Conservation (phyloP, 2,113 vertebrate species). For the Nansenia antarctica region DNA sequence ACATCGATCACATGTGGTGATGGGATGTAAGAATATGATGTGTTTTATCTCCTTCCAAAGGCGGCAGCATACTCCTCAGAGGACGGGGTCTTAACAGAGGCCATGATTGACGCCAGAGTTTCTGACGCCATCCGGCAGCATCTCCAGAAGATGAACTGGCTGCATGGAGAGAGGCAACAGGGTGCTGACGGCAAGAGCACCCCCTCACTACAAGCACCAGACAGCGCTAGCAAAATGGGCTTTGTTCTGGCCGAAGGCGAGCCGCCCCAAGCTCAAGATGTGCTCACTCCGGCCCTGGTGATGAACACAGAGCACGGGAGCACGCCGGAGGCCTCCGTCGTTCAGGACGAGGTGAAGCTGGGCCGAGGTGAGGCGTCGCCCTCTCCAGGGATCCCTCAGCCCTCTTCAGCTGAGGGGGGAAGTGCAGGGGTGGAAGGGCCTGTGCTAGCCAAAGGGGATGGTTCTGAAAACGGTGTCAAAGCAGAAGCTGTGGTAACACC, state of each 20-base stretch:
- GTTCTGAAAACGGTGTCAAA: too few species aligned
- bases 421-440: not conserved
- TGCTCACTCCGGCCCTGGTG: conserved; percentile 41
- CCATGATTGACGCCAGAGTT: conserved; percentile 90
- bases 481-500: conserved; percentile 10
- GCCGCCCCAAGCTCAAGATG: conserved; percentile 47
- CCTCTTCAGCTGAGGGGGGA: conserved; percentile 15
- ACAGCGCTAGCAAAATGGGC: conserved; percentile 56
- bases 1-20: not conserved
- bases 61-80: conserved; percentile 93
- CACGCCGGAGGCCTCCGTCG: not conserved
- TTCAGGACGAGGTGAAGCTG: conserved; percentile 3
- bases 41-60: conserved; percentile 55
- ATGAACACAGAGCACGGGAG: too few species aligned
- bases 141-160: conserved; percentile 95
- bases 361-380: too few species aligned
- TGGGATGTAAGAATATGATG: not conserved
- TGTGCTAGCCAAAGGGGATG: conserved; percentile 12
- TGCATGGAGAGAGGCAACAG: conserved; percentile 56
- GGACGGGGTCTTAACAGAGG: conserved; percentile 89
- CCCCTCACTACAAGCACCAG: conserved; percentile 11
- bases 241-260: conserved; percentile 58
- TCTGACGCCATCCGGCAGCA: conserved; percentile 89
- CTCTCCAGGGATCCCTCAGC: not conserved
- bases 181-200: conserved; percentile 46